Percentiles rank a stretch among this genome's conserved stretches.
Conservation (phyloP, 2,888 invertebrate genomes). For the Tenthredo livida region DNA sequence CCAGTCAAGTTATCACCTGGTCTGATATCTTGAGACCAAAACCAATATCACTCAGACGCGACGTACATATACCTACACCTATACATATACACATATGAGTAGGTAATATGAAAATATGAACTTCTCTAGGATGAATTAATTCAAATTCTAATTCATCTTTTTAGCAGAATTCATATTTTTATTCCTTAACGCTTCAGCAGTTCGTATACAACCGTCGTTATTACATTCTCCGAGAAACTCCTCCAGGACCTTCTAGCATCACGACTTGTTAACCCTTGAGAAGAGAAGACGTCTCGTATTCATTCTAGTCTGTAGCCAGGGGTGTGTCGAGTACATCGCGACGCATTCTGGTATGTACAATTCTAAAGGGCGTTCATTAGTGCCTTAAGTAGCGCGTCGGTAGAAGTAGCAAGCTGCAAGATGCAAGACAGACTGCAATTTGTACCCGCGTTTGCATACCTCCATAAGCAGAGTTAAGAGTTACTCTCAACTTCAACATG, state of each 20-base stretch:
- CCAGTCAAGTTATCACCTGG: constrained; percentile 21
- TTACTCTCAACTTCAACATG: neutral
- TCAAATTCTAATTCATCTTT: neutral
- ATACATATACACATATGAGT: neutral
- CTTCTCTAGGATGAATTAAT: neutral
- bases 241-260: neutral
- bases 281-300: constrained; percentile 28
- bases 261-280: constrained; percentile 57
- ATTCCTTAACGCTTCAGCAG: neutral
- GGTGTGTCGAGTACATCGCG: constrained; percentile 58
- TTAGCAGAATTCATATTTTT: neutral
- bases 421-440: constrained; percentile 19
- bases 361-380: constrained; percentile 68
- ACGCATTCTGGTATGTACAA: constrained; percentile 61
- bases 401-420: constrained; percentile 39
- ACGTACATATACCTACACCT: neutral
- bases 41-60: neutral
- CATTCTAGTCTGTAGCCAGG: constrained; percentile 30
- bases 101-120: neutral
- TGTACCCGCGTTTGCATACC: neutral
- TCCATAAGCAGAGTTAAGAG: constrained; percentile 3
- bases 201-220: neutral
- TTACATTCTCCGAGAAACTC: neutral
- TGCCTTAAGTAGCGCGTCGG: constrained; percentile 58
- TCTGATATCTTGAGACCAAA: constrained; percentile 22